phyloP scores from a whole-genome alignment of 2,797 vertebrate genomes.

The Loriculus beryllinus region DNA sequence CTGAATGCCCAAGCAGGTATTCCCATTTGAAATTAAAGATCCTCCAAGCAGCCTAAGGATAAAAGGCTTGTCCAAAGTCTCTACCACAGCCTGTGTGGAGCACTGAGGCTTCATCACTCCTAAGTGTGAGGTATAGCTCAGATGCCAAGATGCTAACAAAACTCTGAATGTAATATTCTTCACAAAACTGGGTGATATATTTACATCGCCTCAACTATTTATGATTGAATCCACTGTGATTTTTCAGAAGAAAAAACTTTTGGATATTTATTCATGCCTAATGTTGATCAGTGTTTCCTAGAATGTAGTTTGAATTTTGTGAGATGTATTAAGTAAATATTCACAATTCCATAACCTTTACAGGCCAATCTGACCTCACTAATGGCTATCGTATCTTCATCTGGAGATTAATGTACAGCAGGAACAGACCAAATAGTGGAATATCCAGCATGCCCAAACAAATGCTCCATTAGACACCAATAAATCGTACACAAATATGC shows the following conservation, averaged over 20 bases:
- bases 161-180: neutral
- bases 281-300: neutral
- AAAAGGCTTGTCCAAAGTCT: neutral
- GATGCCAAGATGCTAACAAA: neutral
- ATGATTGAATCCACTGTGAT: neutral
- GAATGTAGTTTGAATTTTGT: neutral
- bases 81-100: neutral
- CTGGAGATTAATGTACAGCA: neutral
- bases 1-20: neutral
- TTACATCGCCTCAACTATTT: neutral
- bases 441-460: neutral
- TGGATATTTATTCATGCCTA: neutral
- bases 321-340: neutral
- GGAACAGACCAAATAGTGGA: neutral
- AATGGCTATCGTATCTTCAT: neutral
- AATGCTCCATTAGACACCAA: neutral
- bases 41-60: neutral
- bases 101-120: accelerated
- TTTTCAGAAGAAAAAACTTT: neutral
- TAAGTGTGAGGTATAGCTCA: neutral
- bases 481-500: neutral
- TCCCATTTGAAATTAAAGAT: slow-evolving; percentile 53
- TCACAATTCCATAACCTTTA: neutral
- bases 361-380: neutral
- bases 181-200: neutral